phyloP scores from a whole-genome alignment of 2,797 vertebrate species.

The Tragelaphus oryx region DNA sequence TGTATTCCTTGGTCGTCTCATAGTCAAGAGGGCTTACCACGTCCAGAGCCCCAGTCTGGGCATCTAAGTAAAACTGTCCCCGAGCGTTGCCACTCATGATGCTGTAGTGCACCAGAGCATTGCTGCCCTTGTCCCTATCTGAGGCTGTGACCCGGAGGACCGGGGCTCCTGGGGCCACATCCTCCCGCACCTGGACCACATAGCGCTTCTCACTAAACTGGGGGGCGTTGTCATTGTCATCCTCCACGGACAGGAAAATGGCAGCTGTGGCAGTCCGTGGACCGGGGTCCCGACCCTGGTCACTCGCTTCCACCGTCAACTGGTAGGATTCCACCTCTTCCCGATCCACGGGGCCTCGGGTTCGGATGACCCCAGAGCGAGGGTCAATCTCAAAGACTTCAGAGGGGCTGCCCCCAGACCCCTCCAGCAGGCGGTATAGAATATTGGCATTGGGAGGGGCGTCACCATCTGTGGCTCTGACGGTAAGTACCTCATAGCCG shows the following conservation, averaged over 20 bases:
- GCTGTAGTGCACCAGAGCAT: slow-evolving; percentile 94
- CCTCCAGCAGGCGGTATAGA: slow-evolving; percentile 90
- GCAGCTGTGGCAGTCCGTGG: slow-evolving; percentile 92
- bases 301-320: slow-evolving; percentile 91
- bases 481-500: slow-evolving; percentile 94
- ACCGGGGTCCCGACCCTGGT: slow-evolving; percentile 92
- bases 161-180: slow-evolving; percentile 86
- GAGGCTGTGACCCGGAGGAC: slow-evolving; percentile 91
- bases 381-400: slow-evolving; percentile 94
- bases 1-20: slow-evolving; percentile 94
- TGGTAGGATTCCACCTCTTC: slow-evolving; percentile 90
- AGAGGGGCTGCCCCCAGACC: slow-evolving; percentile 74
- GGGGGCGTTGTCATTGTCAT: slow-evolving; percentile 94
- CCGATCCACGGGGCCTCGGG: slow-evolving; percentile 90
- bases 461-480: slow-evolving; percentile 93
- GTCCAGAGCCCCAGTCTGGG: slow-evolving; percentile 93
- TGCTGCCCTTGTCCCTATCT: slow-evolving; percentile 91
- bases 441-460: slow-evolving; percentile 93
- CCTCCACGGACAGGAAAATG: slow-evolving; percentile 91
- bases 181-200: slow-evolving; percentile 90
- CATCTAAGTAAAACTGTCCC: slow-evolving; percentile 96
- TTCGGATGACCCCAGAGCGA: slow-evolving; percentile 93
- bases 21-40: slow-evolving; percentile 93
- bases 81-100: slow-evolving; percentile 97
- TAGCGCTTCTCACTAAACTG: slow-evolving; percentile 97